A percentile compares a stretch with the other conserved stretches of the same genome.
These are phyloP conservation scores for Corythornis cristatus DNA, from an alignment of 2,113 vertebrate species.

Conservation along the genomic window DNA sequence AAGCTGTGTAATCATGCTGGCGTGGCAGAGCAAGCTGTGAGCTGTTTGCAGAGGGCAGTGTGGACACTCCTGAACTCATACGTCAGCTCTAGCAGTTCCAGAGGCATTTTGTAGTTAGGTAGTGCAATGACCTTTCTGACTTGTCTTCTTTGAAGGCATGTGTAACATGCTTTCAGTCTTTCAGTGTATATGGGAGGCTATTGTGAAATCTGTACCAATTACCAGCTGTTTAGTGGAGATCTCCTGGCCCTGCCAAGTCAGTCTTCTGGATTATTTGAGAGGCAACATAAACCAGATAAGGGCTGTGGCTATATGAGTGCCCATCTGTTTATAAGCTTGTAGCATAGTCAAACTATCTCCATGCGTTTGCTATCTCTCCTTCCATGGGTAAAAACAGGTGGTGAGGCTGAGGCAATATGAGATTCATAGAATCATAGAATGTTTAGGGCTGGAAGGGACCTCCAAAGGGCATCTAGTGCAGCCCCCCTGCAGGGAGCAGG, in stretches of 20 bases:
- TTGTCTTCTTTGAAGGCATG: background rate
- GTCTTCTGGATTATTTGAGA: background rate
- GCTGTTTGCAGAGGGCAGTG: background rate
- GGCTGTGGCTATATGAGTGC: background rate
- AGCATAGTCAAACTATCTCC: background rate
- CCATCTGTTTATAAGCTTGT: accelerated
- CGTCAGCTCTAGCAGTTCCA: background rate
- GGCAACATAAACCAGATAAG: background rate
- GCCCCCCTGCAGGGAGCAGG: too few species aligned
- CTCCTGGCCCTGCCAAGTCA: background rate
- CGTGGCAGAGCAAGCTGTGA: background rate
- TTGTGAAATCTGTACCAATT: too few species aligned
- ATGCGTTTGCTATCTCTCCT: background rate
- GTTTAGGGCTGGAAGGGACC: too few species aligned
- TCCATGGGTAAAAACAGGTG: background rate
- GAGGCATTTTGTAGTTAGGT: background rate
- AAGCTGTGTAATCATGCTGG: background rate
- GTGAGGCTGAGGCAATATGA: background rate
- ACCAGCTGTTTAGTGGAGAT: background rate
- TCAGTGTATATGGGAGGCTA: background rate
- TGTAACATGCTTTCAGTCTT: background rate
- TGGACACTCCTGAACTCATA: background rate
- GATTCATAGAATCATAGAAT: too few species aligned
- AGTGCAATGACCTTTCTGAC: background rate
- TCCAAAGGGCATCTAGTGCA: too few species aligned